Evolutionary conservation across 2,113 vertebrate genomes (phyloP).

Genomic region (Mirza zaza): DNA sequence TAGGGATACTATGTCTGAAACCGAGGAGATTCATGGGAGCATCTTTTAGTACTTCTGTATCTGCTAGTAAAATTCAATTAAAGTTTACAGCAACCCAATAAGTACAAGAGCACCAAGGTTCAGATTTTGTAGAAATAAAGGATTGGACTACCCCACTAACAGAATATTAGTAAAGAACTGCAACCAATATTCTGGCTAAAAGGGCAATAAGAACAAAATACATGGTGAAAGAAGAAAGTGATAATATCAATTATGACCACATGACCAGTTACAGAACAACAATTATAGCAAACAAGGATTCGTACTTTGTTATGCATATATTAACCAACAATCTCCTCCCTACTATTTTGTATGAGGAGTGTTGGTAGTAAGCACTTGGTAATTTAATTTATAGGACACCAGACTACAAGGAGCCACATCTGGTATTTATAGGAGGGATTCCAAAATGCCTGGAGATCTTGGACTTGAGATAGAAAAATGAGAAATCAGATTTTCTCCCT

Average conservation of each 20-base stretch:
- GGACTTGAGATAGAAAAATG: conserved; percentile 14
- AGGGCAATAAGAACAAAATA: background rate
- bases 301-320: background rate
- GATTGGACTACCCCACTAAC: background rate
- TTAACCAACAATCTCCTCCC: background rate
- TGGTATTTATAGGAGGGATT: background rate
- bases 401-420: background rate
- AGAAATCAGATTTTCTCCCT: conserved; percentile 7
- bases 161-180: background rate
- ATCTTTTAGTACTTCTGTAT: background rate
- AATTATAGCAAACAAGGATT: background rate
- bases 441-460: background rate
- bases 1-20: background rate
- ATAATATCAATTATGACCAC: background rate
- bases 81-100: conserved; percentile 1
- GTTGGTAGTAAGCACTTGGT: background rate
- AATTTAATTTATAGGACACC: conserved; percentile 23
- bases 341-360: background rate
- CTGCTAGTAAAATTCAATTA: background rate
- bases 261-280: background rate
- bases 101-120: background rate
- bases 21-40: background rate
- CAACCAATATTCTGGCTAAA: background rate
- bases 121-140: background rate
- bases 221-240: background rate